These are phyloP conservation scores for Petrosia ficiformis DNA, from an alignment of 37 sponge, comb jelly and placozoan genomes.

Conservation along the genomic window DNA sequence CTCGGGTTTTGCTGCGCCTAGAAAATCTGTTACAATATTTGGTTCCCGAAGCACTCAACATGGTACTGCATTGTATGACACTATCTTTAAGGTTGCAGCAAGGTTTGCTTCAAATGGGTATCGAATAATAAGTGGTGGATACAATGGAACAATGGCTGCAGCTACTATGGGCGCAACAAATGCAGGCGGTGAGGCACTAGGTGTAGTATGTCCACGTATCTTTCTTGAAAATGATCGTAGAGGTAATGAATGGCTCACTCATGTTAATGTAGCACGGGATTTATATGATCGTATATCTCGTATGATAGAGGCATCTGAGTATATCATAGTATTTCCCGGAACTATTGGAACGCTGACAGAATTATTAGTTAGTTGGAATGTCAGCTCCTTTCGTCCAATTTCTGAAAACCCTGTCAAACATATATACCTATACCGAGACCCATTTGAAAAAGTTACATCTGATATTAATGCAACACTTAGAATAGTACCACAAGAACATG, in stretches of 20 bases:
- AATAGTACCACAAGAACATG: not conserved
- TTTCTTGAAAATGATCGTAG: slow-evolving; percentile 14
- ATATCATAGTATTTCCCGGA: slow-evolving; percentile 56
- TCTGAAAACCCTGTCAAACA: slow-evolving; percentile 23
- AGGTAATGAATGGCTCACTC: slow-evolving; percentile 53
- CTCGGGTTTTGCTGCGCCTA: slow-evolving; percentile 55
- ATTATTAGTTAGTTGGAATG: slow-evolving; percentile 51
- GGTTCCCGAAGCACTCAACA: slow-evolving; percentile 47
- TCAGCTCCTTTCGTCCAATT: slow-evolving; percentile 9
- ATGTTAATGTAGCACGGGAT: slow-evolving; percentile 5
- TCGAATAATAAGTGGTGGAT: slow-evolving; percentile 64
- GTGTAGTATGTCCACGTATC: slow-evolving; percentile 60
- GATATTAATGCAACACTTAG: not conserved
- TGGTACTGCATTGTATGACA: slow-evolving; percentile 46
- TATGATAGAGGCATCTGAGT: slow-evolving; percentile 36
- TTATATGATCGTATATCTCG: slow-evolving; percentile 37
- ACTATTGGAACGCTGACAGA: slow-evolving; percentile 74
- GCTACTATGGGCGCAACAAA: slow-evolving; percentile 47
- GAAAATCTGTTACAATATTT: slow-evolving; percentile 56
- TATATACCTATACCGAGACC: slow-evolving; percentile 36
- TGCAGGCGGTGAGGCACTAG: slow-evolving; percentile 20
- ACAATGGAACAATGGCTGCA: slow-evolving; percentile 77
- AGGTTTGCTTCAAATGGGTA: slow-evolving; percentile 59
- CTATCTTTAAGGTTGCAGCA: slow-evolving; percentile 28
- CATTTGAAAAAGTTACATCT: slow-evolving; percentile 33